Percentiles rank a stretch among this genome's conserved stretches.
These are phyloP conservation scores for Perca fluviatilis DNA, from an alignment of 2,113 vertebrate genomes.

Conservation along the genomic window DNA sequence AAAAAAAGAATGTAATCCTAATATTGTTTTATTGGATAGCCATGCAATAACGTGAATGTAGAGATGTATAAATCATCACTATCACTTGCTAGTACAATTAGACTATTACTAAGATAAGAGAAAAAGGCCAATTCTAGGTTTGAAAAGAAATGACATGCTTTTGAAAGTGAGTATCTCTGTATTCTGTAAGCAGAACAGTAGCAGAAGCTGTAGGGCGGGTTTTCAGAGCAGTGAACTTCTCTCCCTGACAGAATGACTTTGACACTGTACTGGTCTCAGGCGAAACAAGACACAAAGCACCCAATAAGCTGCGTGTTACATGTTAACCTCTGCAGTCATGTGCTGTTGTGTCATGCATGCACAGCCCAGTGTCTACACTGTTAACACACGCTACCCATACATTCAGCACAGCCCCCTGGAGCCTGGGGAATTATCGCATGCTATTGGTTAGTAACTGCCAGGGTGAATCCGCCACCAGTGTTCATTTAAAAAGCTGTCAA, in stretches of 20 bases:
- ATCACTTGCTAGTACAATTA: not conserved
- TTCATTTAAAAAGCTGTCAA: slow-evolving; percentile 75
- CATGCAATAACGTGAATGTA: not conserved
- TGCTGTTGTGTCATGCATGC: slow-evolving; percentile 65
- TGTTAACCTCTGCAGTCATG: slow-evolving; percentile 68
- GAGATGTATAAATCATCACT: slow-evolving; percentile 2
- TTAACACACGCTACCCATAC: slow-evolving; percentile 50
- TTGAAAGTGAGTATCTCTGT: not conserved
- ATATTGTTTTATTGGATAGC: slow-evolving; percentile 1
- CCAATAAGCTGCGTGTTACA: slow-evolving; percentile 52
- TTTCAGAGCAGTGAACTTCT: slow-evolving; percentile 54
- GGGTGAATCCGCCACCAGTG: slow-evolving; percentile 65
- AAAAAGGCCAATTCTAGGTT: not conserved
- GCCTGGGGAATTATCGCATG: slow-evolving; percentile 60
- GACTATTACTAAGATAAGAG: slow-evolving; percentile 4
- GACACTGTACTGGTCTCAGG: slow-evolving; percentile 66
- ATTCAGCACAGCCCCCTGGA: slow-evolving; percentile 34
- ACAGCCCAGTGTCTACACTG: slow-evolving; percentile 40
- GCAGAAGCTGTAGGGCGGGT: slow-evolving; percentile 29
- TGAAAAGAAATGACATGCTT: not conserved
- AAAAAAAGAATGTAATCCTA: not conserved
- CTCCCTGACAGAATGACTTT: slow-evolving; percentile 62
- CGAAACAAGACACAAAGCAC: slow-evolving; percentile 66
- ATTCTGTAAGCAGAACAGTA: slow-evolving; percentile 19
- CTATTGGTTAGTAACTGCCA: slow-evolving; percentile 69